Base-by-base conservation (phyloP, 2,113 vertebrate species). In the Chamaea fasciata region DNA sequence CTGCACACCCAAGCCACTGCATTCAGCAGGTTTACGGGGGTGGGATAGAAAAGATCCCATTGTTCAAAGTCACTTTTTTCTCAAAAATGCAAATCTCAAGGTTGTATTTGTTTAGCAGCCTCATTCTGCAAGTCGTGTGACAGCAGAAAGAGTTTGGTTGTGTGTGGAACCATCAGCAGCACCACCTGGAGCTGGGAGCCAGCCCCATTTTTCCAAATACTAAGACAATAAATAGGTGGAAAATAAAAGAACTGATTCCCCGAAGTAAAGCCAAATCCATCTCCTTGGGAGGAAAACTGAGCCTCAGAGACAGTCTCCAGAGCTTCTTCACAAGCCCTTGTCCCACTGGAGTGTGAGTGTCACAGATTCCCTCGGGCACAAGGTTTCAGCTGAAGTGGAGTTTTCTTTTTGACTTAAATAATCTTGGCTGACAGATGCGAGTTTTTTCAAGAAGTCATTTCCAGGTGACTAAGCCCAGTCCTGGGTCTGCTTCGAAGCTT, bases 391-490 rank as follows among this genome's bases (percentile, higher is more conserved):
- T 80, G 37, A 92, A 78, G 27, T 42, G 71, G 50, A 4, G 9
- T 8, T 8, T 62, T 73, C 37, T 85, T 81, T 90, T 62, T 81
- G 11, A 31, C 47, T 93, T 77, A 41, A 91, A 92, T 85, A 84
- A 82, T 88, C 50, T 46, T n/a, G 21, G 55, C 75, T 90, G 67
- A 74, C 85, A 86, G 63, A 50, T 49, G 27, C 12, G 47, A 79
- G 78, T 19, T 83, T 84, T 89, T 91, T 91, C 50, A 59, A 74
- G 30, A 65, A 93, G 59, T 71, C 90, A 74, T 83, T 96, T 96
- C 75, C 75, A 92, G 75, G 75, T 77, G 89, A 85, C 62, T 86
- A 82, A 86, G 52, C 46, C 47, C 44, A 78, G 63, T n/a, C 35
- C 55, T 67, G 56, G 12, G 17, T 74, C 50, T 83, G 52, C 39